These are phyloP conservation scores for Portevinia maculata DNA, from an alignment of 2,888 invertebrate species.

Conservation along the genomic window DNA sequence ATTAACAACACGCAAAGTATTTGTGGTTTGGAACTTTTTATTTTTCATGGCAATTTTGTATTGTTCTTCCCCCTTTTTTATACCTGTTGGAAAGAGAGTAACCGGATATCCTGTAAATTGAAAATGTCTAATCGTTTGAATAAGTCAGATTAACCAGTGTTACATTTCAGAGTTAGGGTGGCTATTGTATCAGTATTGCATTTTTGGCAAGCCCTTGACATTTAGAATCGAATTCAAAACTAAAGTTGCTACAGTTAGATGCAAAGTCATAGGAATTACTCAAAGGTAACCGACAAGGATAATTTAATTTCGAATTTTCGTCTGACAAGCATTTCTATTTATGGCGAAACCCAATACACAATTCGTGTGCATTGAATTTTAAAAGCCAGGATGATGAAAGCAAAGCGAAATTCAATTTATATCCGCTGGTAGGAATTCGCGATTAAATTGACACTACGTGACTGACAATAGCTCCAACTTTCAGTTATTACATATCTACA, in stretches of 20 bases:
- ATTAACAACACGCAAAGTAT: constrained; percentile 43
- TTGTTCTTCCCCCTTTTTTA: not conserved
- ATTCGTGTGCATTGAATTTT: constrained; percentile 43
- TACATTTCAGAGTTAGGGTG: not conserved
- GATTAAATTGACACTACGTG: constrained; percentile 51
- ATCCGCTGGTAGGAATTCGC: constrained; percentile 23
- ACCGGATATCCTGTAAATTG: constrained; percentile 59
- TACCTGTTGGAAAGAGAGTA: constrained; percentile 34
- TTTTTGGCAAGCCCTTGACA: not conserved
- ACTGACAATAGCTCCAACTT: constrained; percentile 7
- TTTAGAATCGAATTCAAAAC: not conserved
- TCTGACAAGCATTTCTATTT: constrained; percentile 9
- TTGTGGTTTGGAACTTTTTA: constrained; percentile 26
- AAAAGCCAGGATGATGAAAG: not conserved
- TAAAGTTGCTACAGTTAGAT: not conserved
- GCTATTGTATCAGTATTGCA: not conserved
- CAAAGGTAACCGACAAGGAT: not conserved
- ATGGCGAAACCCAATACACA: constrained; percentile 16
- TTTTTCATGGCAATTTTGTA: constrained; percentile 60
- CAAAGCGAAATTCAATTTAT: not conserved
- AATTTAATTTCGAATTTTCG: constrained; percentile 7
- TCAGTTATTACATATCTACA: constrained; percentile 2
- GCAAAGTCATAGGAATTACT: not conserved
- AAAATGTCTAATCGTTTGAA: constrained; percentile 37
- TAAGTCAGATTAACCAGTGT: constrained; percentile 16